Conservation (phyloP, 2,797 vertebrate genomes). For the Catharus ustulatus region DNA sequence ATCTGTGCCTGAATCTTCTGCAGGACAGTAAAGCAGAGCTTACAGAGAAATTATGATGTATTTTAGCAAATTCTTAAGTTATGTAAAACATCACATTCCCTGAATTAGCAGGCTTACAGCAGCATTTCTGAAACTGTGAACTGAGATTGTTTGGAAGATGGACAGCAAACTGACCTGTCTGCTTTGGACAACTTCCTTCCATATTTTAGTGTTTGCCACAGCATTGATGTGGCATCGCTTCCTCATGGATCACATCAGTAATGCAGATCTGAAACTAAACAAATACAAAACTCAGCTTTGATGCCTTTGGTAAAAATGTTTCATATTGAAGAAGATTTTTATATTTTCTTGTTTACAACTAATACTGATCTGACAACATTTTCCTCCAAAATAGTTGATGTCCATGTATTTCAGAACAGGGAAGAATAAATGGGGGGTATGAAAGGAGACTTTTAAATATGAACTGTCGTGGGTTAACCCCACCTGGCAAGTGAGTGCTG, state of each 20-base stretch:
- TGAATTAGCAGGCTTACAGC: not conserved
- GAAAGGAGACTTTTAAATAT: not conserved
- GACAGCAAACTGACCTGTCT: not conserved
- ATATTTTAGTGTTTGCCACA: not conserved
- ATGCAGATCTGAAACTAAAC: not conserved
- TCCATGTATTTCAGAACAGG: not conserved
- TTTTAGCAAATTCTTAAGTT: not conserved
- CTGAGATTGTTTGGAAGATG: not conserved
- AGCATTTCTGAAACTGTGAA: not conserved
- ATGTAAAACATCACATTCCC: not conserved
- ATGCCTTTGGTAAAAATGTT: not conserved
- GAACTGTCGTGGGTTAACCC: fast-evolving
- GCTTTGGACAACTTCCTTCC: not conserved
- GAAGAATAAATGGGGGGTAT: not conserved
- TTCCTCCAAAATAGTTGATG: not conserved
- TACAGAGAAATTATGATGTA: not conserved
- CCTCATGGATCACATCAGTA: not conserved
- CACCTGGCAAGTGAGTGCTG: not conserved
- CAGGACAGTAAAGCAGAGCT: not conserved
- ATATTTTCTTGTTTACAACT: not conserved
- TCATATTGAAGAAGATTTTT: not conserved
- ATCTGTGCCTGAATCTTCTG: not conserved
- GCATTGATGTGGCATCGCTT: fast-evolving
- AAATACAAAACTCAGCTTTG: not conserved
- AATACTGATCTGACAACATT: not conserved